Evolutionary conservation across 2,797 vertebrate species (phyloP), one percentile per base, ranked within the genome.

Genomic region (Potorous gilbertii): DNA sequence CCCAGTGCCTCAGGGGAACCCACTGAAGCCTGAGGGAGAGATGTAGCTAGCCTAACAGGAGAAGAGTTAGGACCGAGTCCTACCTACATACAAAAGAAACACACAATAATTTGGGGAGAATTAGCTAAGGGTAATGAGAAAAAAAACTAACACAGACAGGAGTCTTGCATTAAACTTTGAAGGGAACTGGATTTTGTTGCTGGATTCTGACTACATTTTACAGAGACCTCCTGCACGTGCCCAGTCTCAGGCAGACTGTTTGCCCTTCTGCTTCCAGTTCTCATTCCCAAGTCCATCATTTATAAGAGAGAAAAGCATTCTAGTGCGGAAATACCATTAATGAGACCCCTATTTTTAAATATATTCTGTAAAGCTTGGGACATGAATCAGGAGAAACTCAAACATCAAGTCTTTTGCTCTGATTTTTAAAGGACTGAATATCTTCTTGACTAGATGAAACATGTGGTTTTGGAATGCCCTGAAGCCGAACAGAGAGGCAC

Each of bases 331-430:
- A 34, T 50, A 89, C 87, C 40, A 90, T 81, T 57, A 46, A 55
- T 93, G 31, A 59, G 87, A 87, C 95, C 74, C 55, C 59, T 87
- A 81, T 94, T 95, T 96, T 92, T 50, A 95, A 95, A 92, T 59
- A 96, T 28, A 94, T 54, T 24, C 1, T 92, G 92, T 40, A 14
- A 93, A 21, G 91, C 40, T 94, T 92, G n/a, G 92, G 93, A 95
- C 93, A 52, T 8, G 92, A 94, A 27, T 27, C 54, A 94, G 14
- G 91, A 87, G 2, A 50, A 74, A 87, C 10, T 50, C 74, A 46
- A 87, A 87, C 10, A 9, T 81, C 74, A 87, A 87, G 74, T 3
- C 24, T 46, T 74, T 46, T 24, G 74, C 18, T 81, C 74, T 81
- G 11, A 81, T 46, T 40, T 81, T 81, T 46, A 46, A 81, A 46